A percentile compares a stretch with the other conserved stretches of the same genome.
Conservation (phyloP, 2,888 invertebrate genomes). For the Andrena marginata region DNA sequence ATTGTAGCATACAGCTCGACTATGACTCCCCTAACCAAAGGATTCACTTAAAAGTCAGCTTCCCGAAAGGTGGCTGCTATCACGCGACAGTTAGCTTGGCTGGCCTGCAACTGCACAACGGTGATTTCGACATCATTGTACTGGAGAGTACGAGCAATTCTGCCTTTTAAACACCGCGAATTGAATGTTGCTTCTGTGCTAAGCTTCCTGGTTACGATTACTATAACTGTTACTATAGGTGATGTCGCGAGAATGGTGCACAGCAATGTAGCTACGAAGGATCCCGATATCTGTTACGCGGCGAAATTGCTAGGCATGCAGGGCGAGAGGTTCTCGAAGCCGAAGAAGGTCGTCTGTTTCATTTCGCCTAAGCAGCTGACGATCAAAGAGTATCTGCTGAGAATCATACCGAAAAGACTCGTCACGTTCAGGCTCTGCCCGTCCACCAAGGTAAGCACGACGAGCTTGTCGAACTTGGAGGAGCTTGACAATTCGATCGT, state of each 20-base stretch:
- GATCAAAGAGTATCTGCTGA: conserved; percentile 96
- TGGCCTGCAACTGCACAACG: conserved; percentile 92
- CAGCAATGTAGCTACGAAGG: conserved; percentile 94
- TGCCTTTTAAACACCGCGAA: neutral
- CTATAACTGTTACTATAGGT: conserved; percentile 85
- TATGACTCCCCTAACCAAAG: conserved; percentile 93
- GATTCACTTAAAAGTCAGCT: conserved; percentile 91
- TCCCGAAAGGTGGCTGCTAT: conserved; percentile 93
- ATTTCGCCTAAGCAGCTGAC: conserved; percentile 96
- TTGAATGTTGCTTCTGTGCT: neutral
- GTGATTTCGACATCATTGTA: conserved; percentile 96
- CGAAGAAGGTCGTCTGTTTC: conserved; percentile 95
- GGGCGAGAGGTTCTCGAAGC: conserved; percentile 89
- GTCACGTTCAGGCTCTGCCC: conserved; percentile 97
- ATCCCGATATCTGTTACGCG: conserved; percentile 94
- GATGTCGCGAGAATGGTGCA: conserved; percentile 93
- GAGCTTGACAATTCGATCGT: neutral
- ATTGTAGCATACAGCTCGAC: conserved; percentile 87
- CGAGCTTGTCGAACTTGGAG: neutral
- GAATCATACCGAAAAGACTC: conserved; percentile 96
- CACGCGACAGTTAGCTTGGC: conserved; percentile 92
- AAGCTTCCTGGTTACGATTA: neutral
- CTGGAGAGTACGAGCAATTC: conserved; percentile 89
- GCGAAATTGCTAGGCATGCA: conserved; percentile 89
- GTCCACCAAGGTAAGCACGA: conserved; percentile 92